Conservation (phyloP, 2,113 vertebrate genomes). For the Brachypteracias leptosomus region DNA sequence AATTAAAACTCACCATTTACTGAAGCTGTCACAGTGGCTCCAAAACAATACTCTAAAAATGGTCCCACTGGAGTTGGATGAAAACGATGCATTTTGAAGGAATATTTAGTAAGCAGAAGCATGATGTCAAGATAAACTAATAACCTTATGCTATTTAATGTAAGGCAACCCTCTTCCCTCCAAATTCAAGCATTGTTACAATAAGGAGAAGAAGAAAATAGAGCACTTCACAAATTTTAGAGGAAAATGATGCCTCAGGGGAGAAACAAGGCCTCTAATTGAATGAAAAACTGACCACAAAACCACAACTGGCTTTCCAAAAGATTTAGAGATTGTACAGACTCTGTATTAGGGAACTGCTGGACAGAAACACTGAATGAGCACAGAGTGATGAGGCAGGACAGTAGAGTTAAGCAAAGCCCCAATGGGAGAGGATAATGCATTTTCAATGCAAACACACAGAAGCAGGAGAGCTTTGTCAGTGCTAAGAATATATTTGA, state of each 20-base stretch:
- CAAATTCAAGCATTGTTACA: not conserved
- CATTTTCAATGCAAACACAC: not conserved
- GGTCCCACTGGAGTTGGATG: not conserved
- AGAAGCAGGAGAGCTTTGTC: not conserved
- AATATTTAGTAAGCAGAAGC: not conserved
- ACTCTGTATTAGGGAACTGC: not conserved
- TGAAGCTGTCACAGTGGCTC: not conserved
- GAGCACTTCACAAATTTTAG: not conserved
- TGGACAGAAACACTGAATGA: not conserved
- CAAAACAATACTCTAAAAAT: slow-evolving; percentile 28
- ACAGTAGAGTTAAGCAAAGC: not conserved
- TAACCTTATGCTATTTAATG: not conserved
- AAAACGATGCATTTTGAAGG: not conserved
- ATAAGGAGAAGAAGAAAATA: not conserved
- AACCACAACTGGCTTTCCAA: not conserved
- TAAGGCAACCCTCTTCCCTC: not conserved
- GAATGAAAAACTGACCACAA: not conserved
- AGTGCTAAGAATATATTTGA: not conserved
- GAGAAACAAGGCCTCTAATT: not conserved
- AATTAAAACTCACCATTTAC: slow-evolving; percentile 35
- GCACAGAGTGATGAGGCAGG: not conserved
- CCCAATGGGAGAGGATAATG: not conserved
- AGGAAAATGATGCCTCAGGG: not conserved
- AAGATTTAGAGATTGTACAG: not conserved
- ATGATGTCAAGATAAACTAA: not conserved